Conservation (phyloP, 2,113 vertebrate species). For the Tauraco erythrolophus region DNA sequence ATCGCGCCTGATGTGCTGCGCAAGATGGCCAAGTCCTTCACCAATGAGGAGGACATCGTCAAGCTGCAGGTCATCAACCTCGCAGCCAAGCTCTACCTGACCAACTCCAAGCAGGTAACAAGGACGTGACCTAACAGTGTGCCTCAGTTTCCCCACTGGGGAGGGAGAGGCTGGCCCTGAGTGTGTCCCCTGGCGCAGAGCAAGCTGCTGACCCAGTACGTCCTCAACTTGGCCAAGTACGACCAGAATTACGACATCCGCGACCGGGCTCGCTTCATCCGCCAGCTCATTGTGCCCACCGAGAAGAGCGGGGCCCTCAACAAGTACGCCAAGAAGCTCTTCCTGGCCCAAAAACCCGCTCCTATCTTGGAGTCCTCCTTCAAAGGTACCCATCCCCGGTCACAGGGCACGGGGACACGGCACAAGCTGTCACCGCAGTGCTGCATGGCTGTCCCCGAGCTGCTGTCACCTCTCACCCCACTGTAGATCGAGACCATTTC, state of each 20-base stretch:
- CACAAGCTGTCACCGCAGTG: background rate
- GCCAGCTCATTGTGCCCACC: conserved; percentile 95
- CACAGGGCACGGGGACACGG: background rate
- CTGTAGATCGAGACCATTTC: conserved; percentile 95
- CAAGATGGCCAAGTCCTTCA: conserved; percentile 98
- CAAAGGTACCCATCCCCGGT: conserved; percentile 85
- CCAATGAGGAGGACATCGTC: conserved; percentile 95
- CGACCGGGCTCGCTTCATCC: conserved; percentile 94
- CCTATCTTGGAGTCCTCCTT: conserved; percentile 96
- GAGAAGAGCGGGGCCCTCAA: conserved; percentile 95
- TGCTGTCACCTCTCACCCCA: background rate
- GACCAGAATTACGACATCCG: conserved; percentile 99
- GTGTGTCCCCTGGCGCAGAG: conserved; percentile 75
- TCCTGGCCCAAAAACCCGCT: conserved; percentile 95
- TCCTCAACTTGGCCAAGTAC: conserved; percentile 97
- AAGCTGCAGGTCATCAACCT: conserved; percentile 97
- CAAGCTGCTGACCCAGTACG: conserved; percentile 96
- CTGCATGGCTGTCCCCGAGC: background rate
- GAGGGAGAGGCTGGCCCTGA: background rate
- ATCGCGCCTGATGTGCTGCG: conserved; percentile 94
- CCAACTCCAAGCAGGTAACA: conserved; percentile 89
- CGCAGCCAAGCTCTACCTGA: conserved; percentile 96
- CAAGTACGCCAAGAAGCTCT: conserved; percentile 97
- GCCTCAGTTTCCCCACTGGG: background rate
- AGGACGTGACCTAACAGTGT: fast-evolving